Evolutionary conservation across 1,140 invertebrate genomes (phyloP).

Genomic region (Belonocnema kinseyi): DNA sequence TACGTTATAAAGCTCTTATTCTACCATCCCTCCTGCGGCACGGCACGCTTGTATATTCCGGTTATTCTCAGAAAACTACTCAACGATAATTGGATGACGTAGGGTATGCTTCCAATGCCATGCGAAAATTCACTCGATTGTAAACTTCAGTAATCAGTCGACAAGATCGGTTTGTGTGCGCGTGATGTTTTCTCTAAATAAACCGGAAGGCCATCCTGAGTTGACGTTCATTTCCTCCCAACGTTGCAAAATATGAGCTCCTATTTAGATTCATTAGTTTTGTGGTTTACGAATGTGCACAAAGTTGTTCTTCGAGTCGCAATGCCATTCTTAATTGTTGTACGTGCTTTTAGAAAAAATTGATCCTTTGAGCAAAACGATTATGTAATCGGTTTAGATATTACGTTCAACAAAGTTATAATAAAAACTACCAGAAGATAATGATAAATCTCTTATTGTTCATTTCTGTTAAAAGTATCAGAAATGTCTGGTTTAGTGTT

Average conservation of each 20-base stretch:
- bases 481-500: no score
- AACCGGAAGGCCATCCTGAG: background rate
- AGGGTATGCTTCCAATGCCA: conserved; percentile 4
- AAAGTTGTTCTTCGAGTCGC: background rate
- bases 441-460: no score
- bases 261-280: background rate
- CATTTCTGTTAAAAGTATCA: no score
- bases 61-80: conserved; percentile 24
- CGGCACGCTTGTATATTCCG: background rate
- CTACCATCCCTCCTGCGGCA: background rate
- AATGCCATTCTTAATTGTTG: background rate
- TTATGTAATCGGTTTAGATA: background rate
- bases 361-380: background rate
- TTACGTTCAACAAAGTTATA: no score
- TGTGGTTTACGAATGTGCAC: background rate
- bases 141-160: background rate
- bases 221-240: background rate
- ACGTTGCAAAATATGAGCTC: conserved; percentile 6
- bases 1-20: background rate
- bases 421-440: no score
- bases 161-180: background rate
- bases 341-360: background rate
- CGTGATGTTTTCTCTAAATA: conserved; percentile 19
- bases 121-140: background rate
- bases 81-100: conserved; percentile 27